Evolutionary conservation across 2,888 invertebrate genomes (phyloP), one percentile per base, ranked within the genome.

Genomic region (Rhagophthalmus giganteus): DNA sequence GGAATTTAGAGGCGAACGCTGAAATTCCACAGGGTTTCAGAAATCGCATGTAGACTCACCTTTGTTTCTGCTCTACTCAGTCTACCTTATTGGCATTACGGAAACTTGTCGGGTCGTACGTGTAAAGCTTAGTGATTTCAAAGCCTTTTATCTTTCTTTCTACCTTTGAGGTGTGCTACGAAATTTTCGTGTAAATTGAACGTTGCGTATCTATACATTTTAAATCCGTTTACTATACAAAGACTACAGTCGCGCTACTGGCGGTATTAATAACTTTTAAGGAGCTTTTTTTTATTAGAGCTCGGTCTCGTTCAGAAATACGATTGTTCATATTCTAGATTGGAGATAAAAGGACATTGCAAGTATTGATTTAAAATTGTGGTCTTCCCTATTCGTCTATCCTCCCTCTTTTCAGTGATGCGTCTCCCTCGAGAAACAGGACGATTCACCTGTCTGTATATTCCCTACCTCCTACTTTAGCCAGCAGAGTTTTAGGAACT

Each of bases 401-500:
- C 51, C 61, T 51, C 64, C 68, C 67, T 68, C 66, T 67, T 68
- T 69, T 68, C 61, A 66, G 68, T 70, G 73, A 74, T 71, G 72
- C 67, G 67, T 69, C 66, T 73, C 72, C 72, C 34, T 72, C 61
- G 55, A 66, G 71, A 72, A 72, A 63, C 64, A 63, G 66, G 67
- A 71, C 72, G 73, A 74, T 74, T 74, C 72, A 74, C 74, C 74
- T 74, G 74, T 73, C 74, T 70, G 70, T 72, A 72, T 67, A 70
- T 69, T 68, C 68, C 67, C 54, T 51, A 55, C 53, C 58, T 58
- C 55, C 48, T 54, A 51, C 55, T 56, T 58, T 68, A 67, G 69
- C 67, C 64, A 66, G 58, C 60, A 56, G 62, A 61, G 59, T 49
- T n/a, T n/a, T 51, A 55, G 54, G 53, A 55, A 57, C 57, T 48